phyloP scores from a whole-genome alignment of 2,888 invertebrate species.

The Electrophaes corylata region DNA sequence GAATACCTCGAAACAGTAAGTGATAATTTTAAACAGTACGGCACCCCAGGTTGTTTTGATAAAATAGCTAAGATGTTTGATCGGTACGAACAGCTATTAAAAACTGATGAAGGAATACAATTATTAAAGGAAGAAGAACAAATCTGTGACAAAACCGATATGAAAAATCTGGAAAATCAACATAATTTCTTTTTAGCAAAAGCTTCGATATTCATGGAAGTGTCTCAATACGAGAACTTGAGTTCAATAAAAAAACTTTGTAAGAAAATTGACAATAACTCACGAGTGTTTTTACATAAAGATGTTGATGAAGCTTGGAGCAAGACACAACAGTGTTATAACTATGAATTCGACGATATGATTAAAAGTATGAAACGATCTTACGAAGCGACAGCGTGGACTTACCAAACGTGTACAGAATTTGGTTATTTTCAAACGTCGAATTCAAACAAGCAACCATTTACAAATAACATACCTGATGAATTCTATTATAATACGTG shows the following conservation, averaged over 20 bases:
- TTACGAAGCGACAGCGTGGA: slow-evolving; percentile 79
- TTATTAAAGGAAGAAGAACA: slow-evolving; percentile 63
- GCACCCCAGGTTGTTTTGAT: slow-evolving; percentile 56
- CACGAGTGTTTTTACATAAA: slow-evolving; percentile 39
- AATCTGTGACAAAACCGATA: slow-evolving; percentile 63
- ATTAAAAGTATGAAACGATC: slow-evolving; percentile 50
- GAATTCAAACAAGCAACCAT: slow-evolving; percentile 82
- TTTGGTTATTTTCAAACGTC: slow-evolving; percentile 90
- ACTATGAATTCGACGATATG: slow-evolving; percentile 62
- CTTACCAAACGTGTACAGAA: slow-evolving; percentile 91
- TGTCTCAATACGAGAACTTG: slow-evolving; percentile 65
- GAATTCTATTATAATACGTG: slow-evolving; percentile 72
- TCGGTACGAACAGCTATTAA: slow-evolving; percentile 57
- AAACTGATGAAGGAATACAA: slow-evolving; percentile 57
- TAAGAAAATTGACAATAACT: slow-evolving; percentile 34
- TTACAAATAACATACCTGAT: slow-evolving; percentile 76
- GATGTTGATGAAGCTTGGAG: slow-evolving; percentile 50
- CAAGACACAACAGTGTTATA: slow-evolving; percentile 50
- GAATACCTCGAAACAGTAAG: slow-evolving; percentile 72
- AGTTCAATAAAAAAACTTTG: slow-evolving; percentile 58
- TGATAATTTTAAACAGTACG: slow-evolving; percentile 65
- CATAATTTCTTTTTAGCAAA: slow-evolving; percentile 68
- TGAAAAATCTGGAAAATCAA: slow-evolving; percentile 59
- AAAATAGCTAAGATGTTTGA: slow-evolving; percentile 57
- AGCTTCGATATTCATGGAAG: slow-evolving; percentile 54